These are phyloP conservation scores for Drosophila austrosaltans DNA, from an alignment of 2,888 invertebrate genomes.

Conservation along the genomic window DNA sequence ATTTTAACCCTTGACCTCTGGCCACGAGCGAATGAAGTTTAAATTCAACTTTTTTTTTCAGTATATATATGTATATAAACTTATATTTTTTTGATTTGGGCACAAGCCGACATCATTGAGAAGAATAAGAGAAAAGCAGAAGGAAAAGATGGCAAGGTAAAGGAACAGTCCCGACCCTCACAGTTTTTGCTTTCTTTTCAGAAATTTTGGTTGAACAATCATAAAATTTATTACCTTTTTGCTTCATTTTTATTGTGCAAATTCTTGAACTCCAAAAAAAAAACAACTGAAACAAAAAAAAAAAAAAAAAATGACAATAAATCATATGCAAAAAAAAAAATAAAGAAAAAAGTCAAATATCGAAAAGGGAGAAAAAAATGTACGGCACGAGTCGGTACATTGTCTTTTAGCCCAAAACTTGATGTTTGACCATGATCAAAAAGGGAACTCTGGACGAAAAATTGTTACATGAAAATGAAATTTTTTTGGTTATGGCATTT, in stretches of 20 bases:
- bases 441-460: background rate
- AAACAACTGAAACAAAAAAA: background rate
- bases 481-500: background rate
- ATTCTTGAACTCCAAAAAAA: constrained; percentile 74
- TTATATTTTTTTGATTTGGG: constrained; percentile 43
- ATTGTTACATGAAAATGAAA: constrained; percentile 1
- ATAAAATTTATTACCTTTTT: constrained; percentile 81
- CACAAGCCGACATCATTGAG: constrained; percentile 38
- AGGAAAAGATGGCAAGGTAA: background rate
- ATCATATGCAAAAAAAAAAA: constrained; percentile 59
- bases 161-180: background rate
- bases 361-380: constrained; percentile 25
- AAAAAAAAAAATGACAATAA: constrained; percentile 68
- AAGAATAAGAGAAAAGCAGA: constrained; percentile 15
- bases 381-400: constrained; percentile 16
- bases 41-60: constrained; percentile 22
- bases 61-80: background rate
- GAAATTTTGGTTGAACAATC: constrained; percentile 64
- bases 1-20: constrained; percentile 83
- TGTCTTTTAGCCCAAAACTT: constrained; percentile 13
- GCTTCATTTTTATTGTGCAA: constrained; percentile 44
- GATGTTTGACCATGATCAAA: constrained; percentile 3
- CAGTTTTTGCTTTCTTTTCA: constrained; percentile 54
- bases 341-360: background rate
- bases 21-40: constrained; percentile 78